Base-by-base conservation (phyloP, 2,113 vertebrate genomes). In the Scortum barcoo region DNA sequence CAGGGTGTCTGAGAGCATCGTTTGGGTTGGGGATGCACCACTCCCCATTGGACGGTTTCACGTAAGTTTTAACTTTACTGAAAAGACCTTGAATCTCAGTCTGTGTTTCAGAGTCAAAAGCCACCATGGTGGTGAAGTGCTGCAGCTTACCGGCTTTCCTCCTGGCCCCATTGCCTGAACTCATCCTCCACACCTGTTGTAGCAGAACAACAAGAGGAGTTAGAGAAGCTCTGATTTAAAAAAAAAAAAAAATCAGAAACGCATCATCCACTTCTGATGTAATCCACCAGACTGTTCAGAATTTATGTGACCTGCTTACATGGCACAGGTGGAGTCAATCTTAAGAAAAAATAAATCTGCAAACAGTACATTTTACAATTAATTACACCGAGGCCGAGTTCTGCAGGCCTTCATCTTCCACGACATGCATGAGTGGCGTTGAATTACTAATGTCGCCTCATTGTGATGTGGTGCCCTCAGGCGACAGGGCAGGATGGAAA, bases 1-100 rank as follows among this genome's bases (percentile, higher is more conserved):
- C 93, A 9, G 93, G 56, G 0, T 93, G 91, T 0, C 80, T 94
- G 50, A 97, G 96, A 44, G 90, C 86, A 14, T 92, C 86, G 0
- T 69, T 93, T 14, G 95, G 87, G 86, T 96, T 93, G 3, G 97
- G 97, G 11, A 98, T 83, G 46, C 84, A 76, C 98, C 98, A 99
- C 30, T 95, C 94, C 3, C 83, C 84, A 24, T 84, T 88, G 16
- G 88, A 22, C 0, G 97, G 96, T 72, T 97, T 97, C 26, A 62
- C 19, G 3, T 98, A 99, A 12, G 91, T 90, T 88, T 91, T 96
- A 14, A 87, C 80, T 82, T 96, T 98, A 76, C 93, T 96, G 83
- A 99, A 99, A 56, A 99, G 95, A 67, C 93, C 76, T 80, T 90
- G 86, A 40, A 97, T 91, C 86, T 98, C 97, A 51, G 84, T 84